Evolutionary conservation across 2,888 invertebrate species (phyloP).

Genomic region (Liodrosophila aerea): DNA sequence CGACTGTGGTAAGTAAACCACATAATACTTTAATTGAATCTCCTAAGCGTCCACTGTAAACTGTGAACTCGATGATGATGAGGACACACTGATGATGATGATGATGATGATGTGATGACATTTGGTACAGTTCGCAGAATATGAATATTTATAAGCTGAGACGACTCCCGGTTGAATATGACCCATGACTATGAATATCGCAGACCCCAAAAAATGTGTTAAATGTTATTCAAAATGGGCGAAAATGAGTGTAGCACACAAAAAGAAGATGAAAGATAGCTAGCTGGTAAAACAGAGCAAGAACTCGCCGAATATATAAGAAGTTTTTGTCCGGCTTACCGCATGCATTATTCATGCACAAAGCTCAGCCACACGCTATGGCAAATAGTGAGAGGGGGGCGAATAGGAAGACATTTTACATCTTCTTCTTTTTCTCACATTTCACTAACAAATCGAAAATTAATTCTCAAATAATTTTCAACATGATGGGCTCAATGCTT

Average conservation of each 20-base stretch:
- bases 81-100: too few relatives aligned
- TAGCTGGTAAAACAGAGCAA: conserved; percentile 1
- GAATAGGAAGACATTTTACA: background rate
- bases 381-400: background rate
- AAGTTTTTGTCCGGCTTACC: conserved; percentile 26
- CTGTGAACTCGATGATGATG: too few relatives aligned
- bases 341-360: conserved; percentile 65
- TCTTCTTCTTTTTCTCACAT: conserved; percentile 21
- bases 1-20: conserved; percentile 90
- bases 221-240: conserved; percentile 66
- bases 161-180: conserved; percentile 18
- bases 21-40: conserved; percentile 74
- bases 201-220: conserved; percentile 27
- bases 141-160: conserved; percentile 72
- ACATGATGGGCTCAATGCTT: conserved; percentile 47
- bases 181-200: conserved; percentile 56
- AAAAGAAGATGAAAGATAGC: background rate
- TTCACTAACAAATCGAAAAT: conserved; percentile 72
- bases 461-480: conserved; percentile 75
- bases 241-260: conserved; percentile 24
- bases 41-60: conserved; percentile 32
- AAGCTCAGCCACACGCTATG: too few relatives aligned
- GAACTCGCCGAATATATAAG: conserved; percentile 10
- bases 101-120: too few relatives aligned
- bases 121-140: conserved; percentile 31